Base-by-base conservation (phyloP, 2,113 vertebrate genomes). In the Pelmatolapia mariae region DNA sequence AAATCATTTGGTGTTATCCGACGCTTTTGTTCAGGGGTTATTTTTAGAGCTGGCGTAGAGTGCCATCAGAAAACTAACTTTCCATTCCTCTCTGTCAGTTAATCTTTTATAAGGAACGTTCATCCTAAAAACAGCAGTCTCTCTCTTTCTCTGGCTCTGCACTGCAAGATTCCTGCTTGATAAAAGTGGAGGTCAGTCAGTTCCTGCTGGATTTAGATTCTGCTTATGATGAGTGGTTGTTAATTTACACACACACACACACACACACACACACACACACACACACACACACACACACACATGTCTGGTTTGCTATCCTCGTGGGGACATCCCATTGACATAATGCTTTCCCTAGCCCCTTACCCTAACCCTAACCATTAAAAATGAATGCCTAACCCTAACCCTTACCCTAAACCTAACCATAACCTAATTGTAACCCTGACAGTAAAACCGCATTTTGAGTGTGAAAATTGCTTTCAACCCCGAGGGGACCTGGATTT, bases 41-140 rank as follows among this genome's bases (percentile, higher is more conserved):
- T 92, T 93, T 91, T 86, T 85, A 56, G 79, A 90, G 82, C 24
- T 56, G 56, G 57, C 4, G 1, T 13, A 82, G 56, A 66, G 73
- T 61, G 61, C 82, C 84, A 82, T 45, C 24, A 83, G 82, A 79
- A 87, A 82, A 89, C 85, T 53, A 56, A 38, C 10, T 29, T 54
- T 79, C 68, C 53, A 81, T 79, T 91, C 33, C 16, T 71, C 8
- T 90, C 57, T 82, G 47, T 53, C 38, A 71, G 52, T 94, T 80
- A 13, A 87, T 89, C 83, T 86, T 93, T 91, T 57, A 92, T 66
- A 6, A 78, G 61, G 36, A 84, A 73, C 10, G 18, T 86, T 68
- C 50, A 66, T 85, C 54, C 18, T 83, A 85, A 80, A 76, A 52
- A 29, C 38, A 73, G 12, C 15, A 2, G 33, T 15, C 0, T 61